A percentile compares a stretch with the other conserved stretches of the same genome.
Evolutionary conservation across 2,113 vertebrate genomes (phyloP).

Genomic region (Eretmochelys imbricata): DNA sequence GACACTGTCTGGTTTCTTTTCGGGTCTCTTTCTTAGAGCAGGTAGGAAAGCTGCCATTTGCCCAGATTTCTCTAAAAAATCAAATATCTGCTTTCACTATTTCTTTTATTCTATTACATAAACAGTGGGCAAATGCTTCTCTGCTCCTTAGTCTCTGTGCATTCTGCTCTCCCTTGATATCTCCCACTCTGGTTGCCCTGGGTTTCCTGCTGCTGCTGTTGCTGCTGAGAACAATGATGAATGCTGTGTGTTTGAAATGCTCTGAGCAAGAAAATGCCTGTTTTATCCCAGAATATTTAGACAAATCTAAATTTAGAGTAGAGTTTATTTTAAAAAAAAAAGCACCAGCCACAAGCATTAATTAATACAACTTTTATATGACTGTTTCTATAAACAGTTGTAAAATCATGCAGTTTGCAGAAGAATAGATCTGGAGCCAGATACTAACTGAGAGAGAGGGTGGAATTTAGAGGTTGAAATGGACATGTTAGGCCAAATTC

Average conservation of each 20-base stretch:
- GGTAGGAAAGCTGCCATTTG: constrained; percentile 1
- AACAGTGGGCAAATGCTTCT: neutral
- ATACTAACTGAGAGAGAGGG: fast-evolving
- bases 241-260: constrained; percentile 34
- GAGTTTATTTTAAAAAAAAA: neutral
- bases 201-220: constrained; percentile 9
- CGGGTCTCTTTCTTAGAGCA: neutral
- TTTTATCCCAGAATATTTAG: constrained; percentile 52
- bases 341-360: neutral
- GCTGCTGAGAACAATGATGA: neutral
- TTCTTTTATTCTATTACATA: neutral
- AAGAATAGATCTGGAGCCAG: neutral
- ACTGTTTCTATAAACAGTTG: neutral
- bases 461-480: neutral
- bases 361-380: constrained; percentile 39
- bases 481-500: fast-evolving
- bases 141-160: neutral
- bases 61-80: neutral
- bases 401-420: neutral
- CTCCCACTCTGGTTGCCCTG: neutral
- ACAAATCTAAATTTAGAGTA: constrained; percentile 40
- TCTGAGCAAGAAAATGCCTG: neutral
- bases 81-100: neutral
- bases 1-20: neutral
- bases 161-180: neutral